phyloP scores from a whole-genome alignment of 2,888 invertebrate species.

The Eupithecia pulchellata region DNA sequence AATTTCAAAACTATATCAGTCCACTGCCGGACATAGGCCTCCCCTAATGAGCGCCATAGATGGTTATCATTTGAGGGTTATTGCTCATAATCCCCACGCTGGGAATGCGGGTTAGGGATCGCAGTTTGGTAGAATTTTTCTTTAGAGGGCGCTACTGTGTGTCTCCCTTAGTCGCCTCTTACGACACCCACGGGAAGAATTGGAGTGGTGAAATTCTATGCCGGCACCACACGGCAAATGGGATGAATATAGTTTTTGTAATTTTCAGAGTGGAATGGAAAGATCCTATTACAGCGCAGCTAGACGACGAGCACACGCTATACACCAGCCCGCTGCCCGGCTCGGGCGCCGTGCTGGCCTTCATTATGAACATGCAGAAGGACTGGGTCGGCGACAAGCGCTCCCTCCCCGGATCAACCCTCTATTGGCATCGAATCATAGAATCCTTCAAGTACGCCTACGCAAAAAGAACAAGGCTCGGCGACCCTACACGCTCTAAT shows the following conservation, averaged over 20 bases:
- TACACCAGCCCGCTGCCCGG: constrained; percentile 93
- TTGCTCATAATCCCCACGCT: no score
- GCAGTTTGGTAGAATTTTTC: no score
- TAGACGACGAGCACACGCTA: constrained; percentile 87
- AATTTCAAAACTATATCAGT: no score
- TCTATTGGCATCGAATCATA: constrained; percentile 92
- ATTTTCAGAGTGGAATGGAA: constrained; percentile 87
- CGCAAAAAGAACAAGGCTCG: constrained; percentile 93
- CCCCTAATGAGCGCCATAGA: no score
- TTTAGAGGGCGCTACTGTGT: no score
- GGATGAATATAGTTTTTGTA: neutral
- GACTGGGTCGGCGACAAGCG: constrained; percentile 78
- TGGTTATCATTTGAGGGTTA: no score
- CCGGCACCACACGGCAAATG: no score
- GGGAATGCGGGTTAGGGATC: no score
- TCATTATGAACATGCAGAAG: constrained; percentile 92
- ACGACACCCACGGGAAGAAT: no score
- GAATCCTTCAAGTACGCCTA: constrained; percentile 97
- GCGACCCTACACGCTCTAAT: constrained; percentile 86
- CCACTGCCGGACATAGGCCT: no score
- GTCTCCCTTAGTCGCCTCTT: no score
- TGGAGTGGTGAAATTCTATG: no score
- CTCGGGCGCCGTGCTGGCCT: constrained; percentile 92
- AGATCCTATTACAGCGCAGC: constrained; percentile 84
- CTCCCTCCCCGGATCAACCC: constrained; percentile 63